Conservation (phyloP, 2,888 invertebrate species). For the Cacoxenus indagator region DNA sequence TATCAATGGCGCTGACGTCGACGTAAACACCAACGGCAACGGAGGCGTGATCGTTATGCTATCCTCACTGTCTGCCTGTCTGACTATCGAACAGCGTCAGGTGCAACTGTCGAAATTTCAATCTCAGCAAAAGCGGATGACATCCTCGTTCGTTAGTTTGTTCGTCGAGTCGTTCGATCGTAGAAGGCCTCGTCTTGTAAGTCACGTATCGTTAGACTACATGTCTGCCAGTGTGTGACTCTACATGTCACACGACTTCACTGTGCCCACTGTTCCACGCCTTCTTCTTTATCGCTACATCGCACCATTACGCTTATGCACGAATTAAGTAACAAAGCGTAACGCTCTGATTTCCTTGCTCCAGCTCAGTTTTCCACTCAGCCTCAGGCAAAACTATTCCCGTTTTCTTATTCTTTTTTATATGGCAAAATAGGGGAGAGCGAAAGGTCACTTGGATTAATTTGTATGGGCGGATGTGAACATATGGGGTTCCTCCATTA, state of each 20-base stretch:
- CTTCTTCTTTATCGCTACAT: background rate
- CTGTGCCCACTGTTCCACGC: background rate
- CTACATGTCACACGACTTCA: background rate
- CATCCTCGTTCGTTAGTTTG: no score
- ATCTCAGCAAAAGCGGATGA: background rate
- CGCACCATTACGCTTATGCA: slow-evolving; percentile 13
- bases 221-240: background rate
- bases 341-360: background rate
- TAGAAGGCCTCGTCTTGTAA: no score
- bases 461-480: no score
- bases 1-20: slow-evolving; percentile 19
- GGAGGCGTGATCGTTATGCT: background rate
- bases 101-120: background rate
- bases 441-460: no score
- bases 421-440: no score
- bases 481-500: no score
- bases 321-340: slow-evolving; percentile 38
- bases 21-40: background rate
- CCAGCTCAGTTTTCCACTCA: no score
- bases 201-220: no score
- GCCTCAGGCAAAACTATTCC: no score
- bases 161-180: no score
- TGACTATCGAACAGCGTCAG: background rate
- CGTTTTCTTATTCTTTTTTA: no score
- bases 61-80: background rate